Base-by-base conservation (phyloP, 2,113 vertebrate genomes). In the Catharus fuscescens region DNA sequence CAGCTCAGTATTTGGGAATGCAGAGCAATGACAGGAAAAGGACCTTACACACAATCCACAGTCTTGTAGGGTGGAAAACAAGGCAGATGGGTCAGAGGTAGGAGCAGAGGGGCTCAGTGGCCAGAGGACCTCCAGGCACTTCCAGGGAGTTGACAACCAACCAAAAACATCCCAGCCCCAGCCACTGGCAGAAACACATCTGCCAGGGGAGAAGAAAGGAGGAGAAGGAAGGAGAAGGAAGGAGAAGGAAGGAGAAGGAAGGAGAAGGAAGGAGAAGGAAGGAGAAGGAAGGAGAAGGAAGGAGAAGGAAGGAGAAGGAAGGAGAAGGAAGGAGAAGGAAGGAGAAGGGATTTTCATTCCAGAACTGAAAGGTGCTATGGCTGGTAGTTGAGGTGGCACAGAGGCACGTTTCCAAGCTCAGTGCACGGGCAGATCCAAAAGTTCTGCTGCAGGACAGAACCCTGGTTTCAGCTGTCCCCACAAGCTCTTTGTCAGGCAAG, bases 291-390 rank as follows among this genome's bases (percentile, higher is more conserved):
- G n/a, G n/a, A 47, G 47, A 11, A 48, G 11, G 7, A 7, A 45
- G 20, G 44, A 47, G 20, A 21, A 47, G 20, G 21, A 10, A 44
- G 21, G 45, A 47, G 19, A 20, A 45, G 45, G 20, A 9, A 10
- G 20, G 45, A 45, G 45, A 45, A 45, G 18, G 7, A 7, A 42
- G 16, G 47, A 24, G 47, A 48, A 47, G 45, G 47, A 24, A 48
- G 23, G 17, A 44, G 44, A 44, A 48, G 50, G 25, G 47, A 20
- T 2, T 53, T 2, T 56, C 24, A 24, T 6, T 28, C 4, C 74
- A 40, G 31, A 16, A 5, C 3, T 25, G 50, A 18, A 69, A 80
- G 17, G 31, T 32, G 9, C 25, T 42, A 5, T 0, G 0, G 18
- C 7, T 42, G 34, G 40, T 21, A 18, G 32, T 0, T 1, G 12